A percentile compares a stretch with the other conserved stretches of the same genome.
Evolutionary conservation across 2,888 invertebrate species (phyloP).

Genomic region (Papilio gigon): DNA sequence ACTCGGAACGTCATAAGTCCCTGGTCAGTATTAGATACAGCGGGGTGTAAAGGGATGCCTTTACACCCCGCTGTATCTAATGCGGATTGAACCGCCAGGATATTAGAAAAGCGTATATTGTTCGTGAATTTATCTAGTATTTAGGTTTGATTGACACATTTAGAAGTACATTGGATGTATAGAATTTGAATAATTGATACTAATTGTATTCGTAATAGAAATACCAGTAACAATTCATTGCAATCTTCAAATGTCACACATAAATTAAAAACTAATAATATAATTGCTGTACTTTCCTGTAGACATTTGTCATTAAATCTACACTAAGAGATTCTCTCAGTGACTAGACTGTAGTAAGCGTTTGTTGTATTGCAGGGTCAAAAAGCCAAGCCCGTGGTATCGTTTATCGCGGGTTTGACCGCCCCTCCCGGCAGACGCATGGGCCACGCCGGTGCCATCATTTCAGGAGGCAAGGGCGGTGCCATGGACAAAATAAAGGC

Average conservation of each 20-base stretch:
- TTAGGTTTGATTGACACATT: too few relatives aligned
- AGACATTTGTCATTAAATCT: background rate
- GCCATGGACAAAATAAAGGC: conserved; percentile 99
- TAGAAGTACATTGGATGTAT: too few relatives aligned
- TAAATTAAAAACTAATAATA: background rate
- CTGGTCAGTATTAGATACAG: too few relatives aligned
- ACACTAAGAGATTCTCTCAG: background rate
- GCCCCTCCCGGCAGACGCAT: conserved; percentile 99
- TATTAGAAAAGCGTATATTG: too few relatives aligned
- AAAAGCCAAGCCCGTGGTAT: conserved; percentile 97
- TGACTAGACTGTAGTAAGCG: background rate
- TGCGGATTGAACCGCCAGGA: too few relatives aligned
- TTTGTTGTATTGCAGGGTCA: conserved; percentile 83
- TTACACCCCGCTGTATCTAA: too few relatives aligned
- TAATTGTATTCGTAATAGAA: too few relatives aligned
- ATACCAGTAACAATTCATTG: background rate
- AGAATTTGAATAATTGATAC: too few relatives aligned
- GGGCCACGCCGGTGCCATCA: conserved; percentile 99
- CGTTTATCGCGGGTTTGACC: conserved; percentile 99
- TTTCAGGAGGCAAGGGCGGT: conserved; percentile 99
- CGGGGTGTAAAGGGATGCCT: too few relatives aligned
- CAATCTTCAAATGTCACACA: background rate
- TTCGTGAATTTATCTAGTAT: too few relatives aligned
- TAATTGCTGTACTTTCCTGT: background rate
- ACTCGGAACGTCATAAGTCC: too few relatives aligned